These are phyloP conservation scores for Bactericera cockerelli DNA, from an alignment of 1,140 invertebrate species.

Conservation along the genomic window DNA sequence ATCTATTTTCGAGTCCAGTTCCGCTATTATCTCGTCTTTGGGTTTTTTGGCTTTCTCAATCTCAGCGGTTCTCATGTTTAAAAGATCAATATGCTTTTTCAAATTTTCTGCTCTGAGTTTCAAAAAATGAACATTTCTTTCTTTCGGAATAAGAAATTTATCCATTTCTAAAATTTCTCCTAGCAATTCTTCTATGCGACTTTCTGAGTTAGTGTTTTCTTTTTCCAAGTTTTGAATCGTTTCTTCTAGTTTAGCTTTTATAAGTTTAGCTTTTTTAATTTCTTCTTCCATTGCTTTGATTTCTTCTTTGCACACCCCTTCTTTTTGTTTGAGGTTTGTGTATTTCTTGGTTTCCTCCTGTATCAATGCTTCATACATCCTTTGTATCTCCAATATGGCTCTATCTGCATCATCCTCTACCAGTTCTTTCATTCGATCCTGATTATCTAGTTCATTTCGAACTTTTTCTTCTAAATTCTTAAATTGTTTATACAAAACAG, in stretches of 20 bases:
- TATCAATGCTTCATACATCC: not conserved
- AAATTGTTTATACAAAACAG: too few species aligned
- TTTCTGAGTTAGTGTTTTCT: not conserved
- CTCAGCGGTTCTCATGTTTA: not conserved
- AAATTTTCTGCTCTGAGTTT: not conserved
- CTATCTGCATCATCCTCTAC: conserved; percentile 6
- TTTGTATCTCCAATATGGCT: not conserved
- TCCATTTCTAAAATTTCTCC: not conserved
- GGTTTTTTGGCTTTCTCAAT: conserved; percentile 21
- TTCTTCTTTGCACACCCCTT: not conserved
- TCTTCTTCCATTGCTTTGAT: conserved; percentile 1
- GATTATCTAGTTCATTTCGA: too few species aligned
- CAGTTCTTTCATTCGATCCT: not conserved
- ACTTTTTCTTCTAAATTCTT: too few species aligned
- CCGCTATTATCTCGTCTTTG: conserved; percentile 26
- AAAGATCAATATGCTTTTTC: not conserved
- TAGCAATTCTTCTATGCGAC: not conserved
- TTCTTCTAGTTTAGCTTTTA: not conserved
- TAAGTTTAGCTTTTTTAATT: not conserved
- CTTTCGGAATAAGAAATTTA: not conserved
- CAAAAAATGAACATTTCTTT: conserved; percentile 25
- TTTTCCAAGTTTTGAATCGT: not conserved
- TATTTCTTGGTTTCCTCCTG: not conserved
- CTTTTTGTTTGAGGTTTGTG: not conserved
- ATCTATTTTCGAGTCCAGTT: conserved; percentile 20